Percentiles rank a stretch among this genome's conserved stretches.
phyloP scores from a whole-genome alignment of 1,140 invertebrate genomes.

The Meteorus sp. region DNA sequence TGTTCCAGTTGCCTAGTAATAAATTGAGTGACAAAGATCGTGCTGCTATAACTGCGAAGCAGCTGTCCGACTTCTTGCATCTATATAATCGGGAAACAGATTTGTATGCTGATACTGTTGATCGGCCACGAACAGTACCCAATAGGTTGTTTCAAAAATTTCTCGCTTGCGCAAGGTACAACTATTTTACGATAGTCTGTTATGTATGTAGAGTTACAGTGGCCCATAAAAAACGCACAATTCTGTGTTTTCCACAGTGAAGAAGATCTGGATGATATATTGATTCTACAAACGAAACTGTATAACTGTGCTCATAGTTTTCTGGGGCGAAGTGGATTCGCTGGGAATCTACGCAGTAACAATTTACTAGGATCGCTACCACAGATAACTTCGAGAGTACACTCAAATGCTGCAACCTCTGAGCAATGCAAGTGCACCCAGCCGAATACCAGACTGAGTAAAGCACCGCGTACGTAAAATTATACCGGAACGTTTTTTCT shows the following conservation, averaged over 20 bases:
- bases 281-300: conserved; percentile 66
- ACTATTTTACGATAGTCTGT: not conserved
- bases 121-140: conserved; percentile 64
- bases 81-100: conserved; percentile 86
- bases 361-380: conserved; percentile 56
- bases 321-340: conserved; percentile 60
- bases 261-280: conserved; percentile 66
- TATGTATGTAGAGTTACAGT: too few relatives aligned
- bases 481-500: not conserved
- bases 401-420: conserved; percentile 47
- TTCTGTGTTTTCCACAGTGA: conserved; percentile 55
- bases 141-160: conserved; percentile 65
- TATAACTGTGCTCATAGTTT: conserved; percentile 70
- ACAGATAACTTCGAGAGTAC: conserved; percentile 55
- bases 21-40: conserved; percentile 82
- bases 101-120: conserved; percentile 69
- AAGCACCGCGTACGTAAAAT: conserved; percentile 44
- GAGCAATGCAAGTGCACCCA: conserved; percentile 56
- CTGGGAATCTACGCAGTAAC: conserved; percentile 48
- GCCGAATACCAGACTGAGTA: conserved; percentile 41
- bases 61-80: conserved; percentile 90
- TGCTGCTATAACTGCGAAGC: conserved; percentile 84
- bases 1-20: conserved; percentile 68
- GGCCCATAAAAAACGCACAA: not conserved
- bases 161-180: conserved; percentile 56